Conservation (phyloP, 2,797 vertebrate species). For the Onychomys leucogaster region DNA sequence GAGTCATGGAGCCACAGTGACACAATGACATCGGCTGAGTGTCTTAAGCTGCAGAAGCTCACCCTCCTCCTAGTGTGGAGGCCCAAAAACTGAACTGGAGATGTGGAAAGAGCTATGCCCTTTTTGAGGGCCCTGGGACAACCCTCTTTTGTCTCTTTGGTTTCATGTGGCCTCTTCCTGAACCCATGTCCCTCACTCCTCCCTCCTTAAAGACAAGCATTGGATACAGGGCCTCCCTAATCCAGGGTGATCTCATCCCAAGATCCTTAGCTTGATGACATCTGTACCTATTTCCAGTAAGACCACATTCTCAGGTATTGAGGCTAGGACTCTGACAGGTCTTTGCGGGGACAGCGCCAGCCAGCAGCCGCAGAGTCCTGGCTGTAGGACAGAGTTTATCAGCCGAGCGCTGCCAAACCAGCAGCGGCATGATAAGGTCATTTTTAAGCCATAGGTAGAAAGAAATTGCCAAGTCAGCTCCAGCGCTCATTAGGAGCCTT, state of each 20-base stretch:
- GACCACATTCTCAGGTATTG: not conserved
- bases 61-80: accelerated
- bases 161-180: accelerated
- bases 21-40: not conserved
- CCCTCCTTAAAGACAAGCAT: accelerated
- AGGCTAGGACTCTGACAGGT: too few species aligned
- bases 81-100: not conserved
- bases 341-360: not conserved
- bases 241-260: not conserved
- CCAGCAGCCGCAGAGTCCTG: not conserved
- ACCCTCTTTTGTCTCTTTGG: not conserved
- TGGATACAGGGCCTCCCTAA: not conserved
- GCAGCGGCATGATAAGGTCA: not conserved
- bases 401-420: not conserved
- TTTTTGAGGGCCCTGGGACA: not conserved
- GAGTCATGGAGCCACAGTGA: accelerated
- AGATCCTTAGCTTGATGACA: not conserved
- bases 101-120: not conserved
- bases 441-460: not conserved
- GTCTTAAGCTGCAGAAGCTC: too few species aligned
- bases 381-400: not conserved
- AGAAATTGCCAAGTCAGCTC: not conserved
- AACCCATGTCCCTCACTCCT: accelerated
- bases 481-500: slow-evolving; percentile 4
- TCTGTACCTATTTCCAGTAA: not conserved